Evolutionary conservation across 2,113 vertebrate genomes (phyloP), one percentile per base, ranked within the genome.

Genomic region (Seriola quinqueradiata): DNA sequence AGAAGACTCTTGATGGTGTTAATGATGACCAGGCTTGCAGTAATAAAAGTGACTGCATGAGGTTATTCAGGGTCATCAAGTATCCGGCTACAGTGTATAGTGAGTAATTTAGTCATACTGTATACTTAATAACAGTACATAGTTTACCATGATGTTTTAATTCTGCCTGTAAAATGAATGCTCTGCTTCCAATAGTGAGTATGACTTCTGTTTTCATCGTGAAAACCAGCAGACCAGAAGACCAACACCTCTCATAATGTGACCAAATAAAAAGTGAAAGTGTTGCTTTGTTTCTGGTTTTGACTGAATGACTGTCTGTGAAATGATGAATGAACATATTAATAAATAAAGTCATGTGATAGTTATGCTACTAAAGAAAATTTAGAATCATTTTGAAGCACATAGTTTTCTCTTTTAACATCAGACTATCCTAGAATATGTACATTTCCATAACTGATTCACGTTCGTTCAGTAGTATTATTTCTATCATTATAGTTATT

Each of bases 221-320:
- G 36, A 71, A 71, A 58, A 19, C 7, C 36, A 57, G 58, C 6
- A 54, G 11, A 57, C n/a, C 21, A 57, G 44, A 64, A 72, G 36
- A 55, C 0, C 9, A 58, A 72, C 38, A 63, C 32, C 34, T 76
- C 38, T 40, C 28, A 55, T 36, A 68, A 67, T 67, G 7, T 32
- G 4, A 80, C 71, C 36, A 38, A 67, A 48, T 67, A 63, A 76
- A 19, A 68, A 75, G 65, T 71, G 80, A 87, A 79, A 82, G 34
- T 38, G 17, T 40, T 48, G 21, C 75, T 82, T 40, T 66, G 75
- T 69, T 86, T 78, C 69, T 70, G 59, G 36, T 72, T 70, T 65
- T 82, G 69, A 75, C 34, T 55, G 28, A 66, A 11, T 17, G 17
- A 52, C 14, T 42, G 67, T 68, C 2, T 60, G 75, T 65, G 36